Evolutionary conservation across 1,140 invertebrate genomes (phyloP).

Genomic region (Drosophila navojoa): DNA sequence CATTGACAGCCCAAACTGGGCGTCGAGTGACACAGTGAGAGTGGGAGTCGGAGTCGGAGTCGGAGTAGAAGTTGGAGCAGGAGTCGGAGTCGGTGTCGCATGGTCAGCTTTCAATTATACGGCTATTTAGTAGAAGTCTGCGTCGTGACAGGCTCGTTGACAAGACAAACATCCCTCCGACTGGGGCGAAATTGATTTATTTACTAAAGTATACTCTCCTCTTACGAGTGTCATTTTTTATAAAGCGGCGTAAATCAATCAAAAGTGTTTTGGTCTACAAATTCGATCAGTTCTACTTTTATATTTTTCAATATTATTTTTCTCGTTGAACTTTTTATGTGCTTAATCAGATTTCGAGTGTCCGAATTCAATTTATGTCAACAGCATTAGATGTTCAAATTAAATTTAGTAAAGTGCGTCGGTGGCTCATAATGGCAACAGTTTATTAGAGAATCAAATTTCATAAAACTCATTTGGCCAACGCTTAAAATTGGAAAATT

Average conservation of each 20-base stretch:
- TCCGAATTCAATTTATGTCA: conserved; percentile 21
- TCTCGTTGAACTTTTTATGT: conserved; percentile 15
- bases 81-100: conserved; percentile 14
- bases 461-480: conserved; percentile 3
- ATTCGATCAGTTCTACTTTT: conserved; percentile 17
- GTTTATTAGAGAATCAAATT: conserved; percentile 3
- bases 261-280: conserved; percentile 9
- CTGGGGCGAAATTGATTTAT: conserved; percentile 41
- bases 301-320: background rate
- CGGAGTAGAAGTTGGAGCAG: background rate
- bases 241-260: conserved; percentile 43
- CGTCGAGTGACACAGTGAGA: conserved; percentile 34
- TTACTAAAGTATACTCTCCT: conserved; percentile 11
- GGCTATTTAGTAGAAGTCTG: conserved; percentile 49
- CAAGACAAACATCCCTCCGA: conserved; percentile 24
- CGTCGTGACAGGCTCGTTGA: conserved; percentile 16
- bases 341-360: conserved; percentile 39
- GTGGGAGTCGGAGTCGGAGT: conserved; percentile 17
- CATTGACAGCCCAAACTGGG: conserved; percentile 27
- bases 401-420: conserved; percentile 21
- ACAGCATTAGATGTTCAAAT: conserved; percentile 21
- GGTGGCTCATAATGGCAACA: background rate
- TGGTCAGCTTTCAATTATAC: conserved; percentile 62
- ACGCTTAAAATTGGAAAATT: background rate
- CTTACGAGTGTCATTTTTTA: conserved; percentile 3